Evolutionary conservation across 1,140 invertebrate genomes (phyloP), one percentile per base, ranked within the genome.

Genomic region (Cylas formicarius): DNA sequence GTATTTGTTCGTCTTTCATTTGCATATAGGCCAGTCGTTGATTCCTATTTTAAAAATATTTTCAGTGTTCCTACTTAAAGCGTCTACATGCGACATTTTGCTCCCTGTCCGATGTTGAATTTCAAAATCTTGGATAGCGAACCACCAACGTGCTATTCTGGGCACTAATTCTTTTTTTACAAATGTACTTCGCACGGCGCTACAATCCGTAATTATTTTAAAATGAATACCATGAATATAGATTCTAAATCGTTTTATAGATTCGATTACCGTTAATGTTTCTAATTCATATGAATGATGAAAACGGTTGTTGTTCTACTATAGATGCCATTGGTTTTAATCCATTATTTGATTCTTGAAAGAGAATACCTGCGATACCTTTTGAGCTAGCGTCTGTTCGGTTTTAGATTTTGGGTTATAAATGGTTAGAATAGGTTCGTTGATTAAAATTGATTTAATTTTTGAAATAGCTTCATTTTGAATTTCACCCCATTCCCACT

Each of bases 181-280:
- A 14, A 60, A 37, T 50, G 62, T 40, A 63, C 59, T 29, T 62
- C 61, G 23, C 13, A 57, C 36, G 1, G 59, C 52, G 1, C 52
- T 35, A 23, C 53, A 62, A 33, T 68, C 61, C 4, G 67, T 74
- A 13, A 69, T 55, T 0, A 74, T 53, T n/a, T 49, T 68, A 42
- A 76, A 69, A 3, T 66, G 50, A 17, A 53, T 66, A 17, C 63
- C 62, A 22, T 60, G 44, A 9, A 75, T 50, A 56, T 68, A 76
- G 21, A 63, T 48, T 5, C 60, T 46, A 50, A 72, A 73, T 26
- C 64, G 55, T 47, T 64, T 57, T 3, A 75, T 55, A 60, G 2
- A 74, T 56, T n/a, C 73, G 55, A 3, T 52, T 4, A 62, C 47
- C 3, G 68, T 67, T 1, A 75, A 38, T 9, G 60, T 62, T 58